Evolutionary conservation across 2,888 invertebrate species (phyloP).

Genomic region (Cryptophagus acutangulus): DNA sequence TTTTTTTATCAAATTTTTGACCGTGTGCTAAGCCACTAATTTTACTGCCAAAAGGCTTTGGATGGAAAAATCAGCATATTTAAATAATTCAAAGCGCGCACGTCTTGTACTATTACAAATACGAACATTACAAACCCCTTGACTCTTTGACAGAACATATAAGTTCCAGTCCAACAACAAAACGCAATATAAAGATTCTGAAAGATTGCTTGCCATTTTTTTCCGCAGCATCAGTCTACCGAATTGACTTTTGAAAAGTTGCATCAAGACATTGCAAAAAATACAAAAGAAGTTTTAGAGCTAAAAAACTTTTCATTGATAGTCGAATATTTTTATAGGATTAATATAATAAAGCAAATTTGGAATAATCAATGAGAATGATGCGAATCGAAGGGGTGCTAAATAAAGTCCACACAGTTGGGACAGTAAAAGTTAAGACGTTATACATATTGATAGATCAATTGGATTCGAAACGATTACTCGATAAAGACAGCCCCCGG

Average conservation of each 20-base stretch:
- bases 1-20: no score
- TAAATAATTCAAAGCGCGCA: no score
- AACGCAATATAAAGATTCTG: conserved; percentile 47
- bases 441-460: conserved; percentile 50
- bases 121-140: no score
- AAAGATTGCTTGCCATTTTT: conserved; percentile 45
- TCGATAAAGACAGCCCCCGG: conserved; percentile 44
- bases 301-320: no score
- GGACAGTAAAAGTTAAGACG: conserved; percentile 44
- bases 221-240: conserved; percentile 28
- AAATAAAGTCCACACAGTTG: conserved; percentile 22
- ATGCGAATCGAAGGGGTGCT: conserved; percentile 28
- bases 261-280: no score
- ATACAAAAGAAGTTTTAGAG: no score
- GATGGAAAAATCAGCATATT: no score
- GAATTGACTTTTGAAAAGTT: conserved; percentile 1
- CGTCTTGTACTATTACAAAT: no score
- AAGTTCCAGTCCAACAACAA: conserved; percentile 40
- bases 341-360: conserved; percentile 18
- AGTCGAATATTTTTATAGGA: no score
- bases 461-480: conserved; percentile 49
- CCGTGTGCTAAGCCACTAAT: no score
- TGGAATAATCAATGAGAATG: conserved; percentile 29
- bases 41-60: no score
- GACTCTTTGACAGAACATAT: conserved; percentile 45